Conservation (phyloP, 35 echinoderm and acorn worm genomes). For the Ptychodera flava region DNA sequence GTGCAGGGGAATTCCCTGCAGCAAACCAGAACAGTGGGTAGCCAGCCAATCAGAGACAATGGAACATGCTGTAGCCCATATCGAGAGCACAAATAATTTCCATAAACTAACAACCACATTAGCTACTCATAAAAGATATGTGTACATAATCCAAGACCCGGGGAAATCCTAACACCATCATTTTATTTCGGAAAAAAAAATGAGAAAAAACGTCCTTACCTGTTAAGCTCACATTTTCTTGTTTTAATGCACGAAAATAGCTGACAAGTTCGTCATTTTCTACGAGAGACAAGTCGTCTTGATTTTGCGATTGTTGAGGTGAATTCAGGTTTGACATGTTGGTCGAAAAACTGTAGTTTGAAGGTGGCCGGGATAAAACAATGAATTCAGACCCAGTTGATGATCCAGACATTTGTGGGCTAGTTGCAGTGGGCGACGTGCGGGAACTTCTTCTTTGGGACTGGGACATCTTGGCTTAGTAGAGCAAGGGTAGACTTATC, state of each 20-base stretch:
- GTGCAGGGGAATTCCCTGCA: too few species aligned
- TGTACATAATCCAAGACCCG: too few species aligned
- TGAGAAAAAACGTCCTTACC: background rate
- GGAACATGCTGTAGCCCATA: too few species aligned
- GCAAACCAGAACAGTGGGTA: too few species aligned
- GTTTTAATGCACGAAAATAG: background rate
- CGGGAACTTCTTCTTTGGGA: background rate
- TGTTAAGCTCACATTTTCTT: background rate
- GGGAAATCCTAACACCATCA: too few species aligned
- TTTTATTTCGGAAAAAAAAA: too few species aligned
- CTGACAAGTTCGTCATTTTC: background rate
- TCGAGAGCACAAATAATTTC: too few species aligned
- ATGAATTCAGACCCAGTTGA: background rate
- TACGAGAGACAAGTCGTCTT: background rate
- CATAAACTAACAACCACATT: too few species aligned
- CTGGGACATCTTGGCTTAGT: background rate
- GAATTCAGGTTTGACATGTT: background rate
- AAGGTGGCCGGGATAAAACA: background rate
- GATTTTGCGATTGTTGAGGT: background rate
- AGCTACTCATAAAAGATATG: too few species aligned
- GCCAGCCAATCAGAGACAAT: too few species aligned
- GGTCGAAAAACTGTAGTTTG: background rate
- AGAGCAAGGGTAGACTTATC: background rate
- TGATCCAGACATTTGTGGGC: background rate
- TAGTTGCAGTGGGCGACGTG: background rate